Conservation (phyloP, 2,797 vertebrate species). For the Spea hammondii region DNA sequence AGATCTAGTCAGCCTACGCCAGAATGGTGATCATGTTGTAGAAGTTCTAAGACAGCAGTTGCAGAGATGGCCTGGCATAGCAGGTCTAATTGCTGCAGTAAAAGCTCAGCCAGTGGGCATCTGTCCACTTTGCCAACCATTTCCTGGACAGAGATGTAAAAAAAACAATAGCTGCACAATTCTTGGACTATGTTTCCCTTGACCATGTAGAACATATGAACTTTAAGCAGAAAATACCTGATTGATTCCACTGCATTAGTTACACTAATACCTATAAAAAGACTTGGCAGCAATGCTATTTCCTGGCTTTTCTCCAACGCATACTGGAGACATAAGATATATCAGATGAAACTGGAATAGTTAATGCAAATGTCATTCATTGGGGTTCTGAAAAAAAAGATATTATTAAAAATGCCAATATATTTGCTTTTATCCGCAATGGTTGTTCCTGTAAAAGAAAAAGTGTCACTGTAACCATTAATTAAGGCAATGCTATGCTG, state of each 20-base stretch:
- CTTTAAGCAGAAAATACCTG: neutral
- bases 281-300: conserved; percentile 32
- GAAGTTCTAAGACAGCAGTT: no score
- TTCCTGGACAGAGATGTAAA: neutral
- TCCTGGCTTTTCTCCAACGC: conserved; percentile 42
- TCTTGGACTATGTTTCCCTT: neutral
- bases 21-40: no score
- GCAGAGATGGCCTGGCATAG: no score
- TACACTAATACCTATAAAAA: conserved; percentile 23
- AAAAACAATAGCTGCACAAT: neutral
- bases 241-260: conserved; percentile 29
- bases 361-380: neutral
- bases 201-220: conserved; percentile 8
- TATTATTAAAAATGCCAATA: conserved; percentile 43
- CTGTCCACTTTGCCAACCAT: no score
- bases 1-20: no score
- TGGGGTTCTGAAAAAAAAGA: conserved; percentile 38
- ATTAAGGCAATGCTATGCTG: conserved; percentile 27
- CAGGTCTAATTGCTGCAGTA: no score
- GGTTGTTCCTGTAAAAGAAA: conserved; percentile 51
- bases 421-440: conserved; percentile 36
- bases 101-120: no score
- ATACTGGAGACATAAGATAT: conserved; percentile 39
- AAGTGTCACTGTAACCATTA: conserved; percentile 56
- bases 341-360: neutral